Evolutionary conservation across 1,140 invertebrate species (phyloP), one percentile per base, ranked within the genome.

Genomic region (Drosophila punjabiensis): DNA sequence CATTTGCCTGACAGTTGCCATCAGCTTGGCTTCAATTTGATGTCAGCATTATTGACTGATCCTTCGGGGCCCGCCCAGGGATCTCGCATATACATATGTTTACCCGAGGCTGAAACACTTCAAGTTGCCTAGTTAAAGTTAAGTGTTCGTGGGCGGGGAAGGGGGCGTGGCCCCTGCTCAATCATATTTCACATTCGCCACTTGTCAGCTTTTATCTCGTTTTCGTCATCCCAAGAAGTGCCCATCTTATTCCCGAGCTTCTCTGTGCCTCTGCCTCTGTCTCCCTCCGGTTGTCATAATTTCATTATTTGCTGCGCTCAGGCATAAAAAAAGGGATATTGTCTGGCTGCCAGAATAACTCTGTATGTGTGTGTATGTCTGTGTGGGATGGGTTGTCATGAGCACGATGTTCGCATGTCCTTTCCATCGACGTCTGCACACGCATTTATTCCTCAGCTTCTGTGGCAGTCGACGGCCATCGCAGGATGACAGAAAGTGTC

Each of bases 291-390:
- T 76, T 77, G 62, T 85, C 83, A 80, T 90, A 86, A 90, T 90
- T 90, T 90, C 71, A 90, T 90, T 90, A 90, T 91, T 82, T 80
- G 82, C 76, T 80, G 76, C 87, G 76, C 48, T 82, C 87, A 78
- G 80, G 86, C 86, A 82, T 90, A 90, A 90, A 90, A 79, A 88
- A 90, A 81, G 76, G 81, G 82, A 90, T 90, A 87, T 90, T 73
- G 81, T 79, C 74, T 69, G 67, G 18, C 69, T 53, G 74, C 60
- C 64, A 50, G 61, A 45, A 58, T 58, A 58, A 24, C 55, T 58
- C 37, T 50, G 67, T 20, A 28, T 63, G 52, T 47, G n/a, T 65
- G 32, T 43, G 64, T n/a, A n/a, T 52, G 64, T 45, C 55, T 71
- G 65, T 68, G 50, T 67, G 55, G 55, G 59, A 13, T 58, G 59